Base-by-base conservation (phyloP, 2,797 vertebrate genomes). In the Micrastur ruficollis region DNA sequence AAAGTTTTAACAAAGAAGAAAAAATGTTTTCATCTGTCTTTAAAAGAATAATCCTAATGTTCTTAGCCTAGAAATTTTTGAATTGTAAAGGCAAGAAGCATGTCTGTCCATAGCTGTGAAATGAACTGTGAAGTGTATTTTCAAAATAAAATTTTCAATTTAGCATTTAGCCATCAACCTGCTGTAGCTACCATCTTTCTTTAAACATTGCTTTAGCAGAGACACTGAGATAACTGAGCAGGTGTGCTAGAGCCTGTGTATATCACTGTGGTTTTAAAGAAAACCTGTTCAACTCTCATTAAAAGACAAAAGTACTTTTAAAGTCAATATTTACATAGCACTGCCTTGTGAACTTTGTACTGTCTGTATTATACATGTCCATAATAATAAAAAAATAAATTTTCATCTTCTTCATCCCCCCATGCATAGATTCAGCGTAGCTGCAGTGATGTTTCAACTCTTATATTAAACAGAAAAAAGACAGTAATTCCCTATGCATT, bases 1-100 rank as follows among this genome's bases (percentile, higher is more conserved):
- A 2, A 34, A 22, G 11, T 85, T 42, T 40, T 76, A 10, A 82
- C 86, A 90, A 70, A 63, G 4, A 38, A 17, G 11, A 16, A 42
- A 12, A 44, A 19, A 14, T 1, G 0, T 1, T 59, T 75, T 47
- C 1, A 52, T 22, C 15, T 38, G 2, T 19, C 29, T 76, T 80
- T 80, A 15, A 65, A 73, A 65, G 8, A 32, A 27, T 46, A 53
- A 25, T 14, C 31, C 10, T 4, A 4, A 31, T 63, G 63, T 91
- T 61, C 52, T 65, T 46, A 84, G 15, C 8, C 19, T 66, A 52
- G 31, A 74, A 13, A 8, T 27, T 50, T 78, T 62, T 73, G 38
- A 8, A 38, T 14, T 53, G 19, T 59, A 50, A 40, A 81, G 9
- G 31, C 8, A 86, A 53, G 27, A 78, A 1, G 3, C 19, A 47